phyloP scores from a whole-genome alignment of 2,113 vertebrate genomes.

The Mesocricetus auratus region DNA sequence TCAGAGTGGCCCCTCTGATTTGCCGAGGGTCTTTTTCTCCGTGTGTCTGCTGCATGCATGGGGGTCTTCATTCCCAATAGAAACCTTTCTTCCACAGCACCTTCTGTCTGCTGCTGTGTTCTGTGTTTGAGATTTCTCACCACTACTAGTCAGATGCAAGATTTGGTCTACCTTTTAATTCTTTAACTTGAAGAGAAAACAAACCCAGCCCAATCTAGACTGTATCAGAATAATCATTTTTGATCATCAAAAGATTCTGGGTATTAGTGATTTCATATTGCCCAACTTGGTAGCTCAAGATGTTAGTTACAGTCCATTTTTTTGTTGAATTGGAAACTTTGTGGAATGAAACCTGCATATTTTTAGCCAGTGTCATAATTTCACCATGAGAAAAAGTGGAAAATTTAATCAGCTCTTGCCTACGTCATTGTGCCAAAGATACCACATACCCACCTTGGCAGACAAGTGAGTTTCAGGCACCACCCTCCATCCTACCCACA shows the following conservation, averaged over 20 bases:
- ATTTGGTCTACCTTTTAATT: neutral
- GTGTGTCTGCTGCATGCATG: neutral
- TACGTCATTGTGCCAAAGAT: neutral
- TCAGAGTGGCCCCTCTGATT: neutral
- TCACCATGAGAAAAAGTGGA: neutral
- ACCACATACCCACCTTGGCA: neutral
- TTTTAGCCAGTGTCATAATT: conserved; percentile 34
- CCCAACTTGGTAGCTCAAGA: neutral
- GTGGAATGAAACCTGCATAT: conserved; percentile 28
- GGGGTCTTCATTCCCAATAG: neutral
- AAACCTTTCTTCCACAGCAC: neutral
- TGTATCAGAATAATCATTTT: neutral
- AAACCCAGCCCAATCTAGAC: neutral
- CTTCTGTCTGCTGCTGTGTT: neutral
- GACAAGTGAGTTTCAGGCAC: neutral
- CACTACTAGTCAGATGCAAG: neutral
- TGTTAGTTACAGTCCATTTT: neutral
- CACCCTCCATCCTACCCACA: accelerated
- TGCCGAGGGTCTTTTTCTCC: neutral
- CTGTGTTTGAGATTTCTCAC: too few species aligned
- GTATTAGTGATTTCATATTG: conserved; percentile 7
- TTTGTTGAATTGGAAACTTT: neutral
- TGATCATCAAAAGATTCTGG: conserved; percentile 40
- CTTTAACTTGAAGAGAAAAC: neutral
- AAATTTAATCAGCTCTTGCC: neutral